Evolutionary conservation across 2,888 invertebrate genomes (phyloP), one percentile per base, ranked within the genome.

Genomic region (Metalampra italica): DNA sequence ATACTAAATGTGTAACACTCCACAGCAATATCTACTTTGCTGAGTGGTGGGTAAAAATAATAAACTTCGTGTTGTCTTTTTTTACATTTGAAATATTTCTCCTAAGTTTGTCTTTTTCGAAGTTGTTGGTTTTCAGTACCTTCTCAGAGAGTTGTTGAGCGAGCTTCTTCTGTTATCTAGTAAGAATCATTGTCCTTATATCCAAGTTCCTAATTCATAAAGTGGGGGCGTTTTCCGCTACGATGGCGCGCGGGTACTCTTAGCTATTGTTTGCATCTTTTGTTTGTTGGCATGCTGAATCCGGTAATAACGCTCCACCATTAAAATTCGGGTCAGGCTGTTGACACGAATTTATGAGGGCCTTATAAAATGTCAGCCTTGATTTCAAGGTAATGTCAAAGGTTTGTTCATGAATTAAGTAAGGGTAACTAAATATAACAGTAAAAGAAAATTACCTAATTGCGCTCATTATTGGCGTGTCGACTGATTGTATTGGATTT

Each of bases 281-380:
- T 85, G 83, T 85, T 79, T 78, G 77, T 69, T 65, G 68, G 68
- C 68, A 69, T 77, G 75, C 76, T 75, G 70, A 71, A 75, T 71
- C 68, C 69, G 70, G 75, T 73, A 78, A 83, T 82, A 83, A 78
- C 75, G 78, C 71, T 75, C 68, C 66, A 72, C 66, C 80, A 83
- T 85, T 85, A 78, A 84, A 83, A 84, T 84, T 82, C 75, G 77
- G 83, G 84, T 80, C 82, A 78, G 76, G 77, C 71, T 75, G 81
- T 79, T 82, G 83, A 82, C 82, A 81, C 71, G 78, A 83, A 85
- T 85, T 85, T 85, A 84, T 78, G 78, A 79, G 74, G 70, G 77
- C 70, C 71, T 74, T 74, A 74, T 64, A 71, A 73, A 77, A 72
- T 72, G 71, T 69, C 70, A 68, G 66, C 69, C 69, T 65, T 72